Base-by-base conservation (phyloP, 2,113 vertebrate genomes). In the Genyomyrus donnyi region DNA sequence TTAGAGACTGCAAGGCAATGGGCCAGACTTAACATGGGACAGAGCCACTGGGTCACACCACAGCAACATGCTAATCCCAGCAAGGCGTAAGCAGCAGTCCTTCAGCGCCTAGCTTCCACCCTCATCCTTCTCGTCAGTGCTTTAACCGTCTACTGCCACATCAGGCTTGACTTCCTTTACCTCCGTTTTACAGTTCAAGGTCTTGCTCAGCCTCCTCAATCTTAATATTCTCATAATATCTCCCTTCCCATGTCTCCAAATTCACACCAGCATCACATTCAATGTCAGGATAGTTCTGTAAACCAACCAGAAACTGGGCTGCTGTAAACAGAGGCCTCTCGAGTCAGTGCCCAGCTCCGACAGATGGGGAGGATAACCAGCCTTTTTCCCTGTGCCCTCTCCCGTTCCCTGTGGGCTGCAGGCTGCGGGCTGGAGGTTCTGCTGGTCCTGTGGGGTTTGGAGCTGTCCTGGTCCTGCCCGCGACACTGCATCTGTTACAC, bases 401-500 rank as follows among this genome's bases (percentile, higher is more conserved):
- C 8, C 49, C 2, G 4, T 39, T 35, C 45, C 6, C 19, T 58
- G 21, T 19, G 46, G 31, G 50, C 88, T 91, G 87, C 95, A 98
- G 97, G 97, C 93, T 96, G 95, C 91, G 96, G 96, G 92, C 95
- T 96, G 95, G 97, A 97, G 93, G 91, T 98, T 93, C 96, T 98
- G 92, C 94, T 98, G 95, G 95, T 98, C 91, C 95, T 99, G 94
- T 96, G 98, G 91, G 96, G 96, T 94, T 93, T 98, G 93, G 97
- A 96, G 84, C 58, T 95, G 58, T 94, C 96, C 19, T 93, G 94
- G 85, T 91, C 96, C 90, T 99, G 98, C 94, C 98, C 98, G 24
- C 95, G 93, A 31, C 96, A 98, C 95, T 99, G 98, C 52, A 97
- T 99, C 93, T 99, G 98, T 96, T 99, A 99, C 95, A 97, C 97